Conservation (phyloP, 1,140 invertebrate species). For the Saxidomus purpurata region DNA sequence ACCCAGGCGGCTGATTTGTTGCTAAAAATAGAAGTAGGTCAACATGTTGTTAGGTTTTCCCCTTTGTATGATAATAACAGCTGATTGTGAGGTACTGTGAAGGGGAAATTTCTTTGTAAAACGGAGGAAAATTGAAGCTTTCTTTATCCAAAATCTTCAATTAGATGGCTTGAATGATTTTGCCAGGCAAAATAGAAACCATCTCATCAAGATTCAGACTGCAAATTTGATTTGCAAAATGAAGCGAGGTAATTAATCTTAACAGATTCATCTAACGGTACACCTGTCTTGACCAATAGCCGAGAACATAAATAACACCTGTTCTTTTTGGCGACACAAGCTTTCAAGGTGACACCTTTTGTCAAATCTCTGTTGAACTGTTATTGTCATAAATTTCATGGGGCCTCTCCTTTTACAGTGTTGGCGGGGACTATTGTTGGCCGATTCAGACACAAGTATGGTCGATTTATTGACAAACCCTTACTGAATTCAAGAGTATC, state of each 20-base stretch:
- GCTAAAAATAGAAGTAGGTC: slow-evolving; percentile 59
- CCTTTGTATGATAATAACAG: not conserved
- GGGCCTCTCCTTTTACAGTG: too few species aligned
- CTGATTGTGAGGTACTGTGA: not conserved
- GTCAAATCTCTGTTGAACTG: not conserved
- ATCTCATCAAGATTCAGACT: too few species aligned
- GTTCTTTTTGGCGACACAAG: not conserved
- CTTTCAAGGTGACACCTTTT: not conserved
- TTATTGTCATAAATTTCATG: too few species aligned
- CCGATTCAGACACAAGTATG: too few species aligned
- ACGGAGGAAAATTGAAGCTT: too few species aligned
- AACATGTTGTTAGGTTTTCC: slow-evolving; percentile 36
- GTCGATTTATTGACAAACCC: too few species aligned
- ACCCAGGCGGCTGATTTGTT: slow-evolving; percentile 36
- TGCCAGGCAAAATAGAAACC: too few species aligned
- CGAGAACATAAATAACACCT: not conserved
- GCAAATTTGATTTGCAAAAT: not conserved
- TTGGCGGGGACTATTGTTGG: too few species aligned
- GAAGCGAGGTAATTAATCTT: too few species aligned
- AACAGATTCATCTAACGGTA: not conserved
- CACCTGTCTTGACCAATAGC: not conserved
- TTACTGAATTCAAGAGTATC: too few species aligned
- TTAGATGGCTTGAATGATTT: too few species aligned
- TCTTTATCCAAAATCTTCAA: too few species aligned
- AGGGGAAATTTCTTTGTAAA: slow-evolving; percentile 4